A percentile compares a stretch with the other conserved stretches of the same genome.
These are phyloP conservation scores for Griposia aprilina DNA, from an alignment of 2,888 invertebrate species.

Conservation along the genomic window DNA sequence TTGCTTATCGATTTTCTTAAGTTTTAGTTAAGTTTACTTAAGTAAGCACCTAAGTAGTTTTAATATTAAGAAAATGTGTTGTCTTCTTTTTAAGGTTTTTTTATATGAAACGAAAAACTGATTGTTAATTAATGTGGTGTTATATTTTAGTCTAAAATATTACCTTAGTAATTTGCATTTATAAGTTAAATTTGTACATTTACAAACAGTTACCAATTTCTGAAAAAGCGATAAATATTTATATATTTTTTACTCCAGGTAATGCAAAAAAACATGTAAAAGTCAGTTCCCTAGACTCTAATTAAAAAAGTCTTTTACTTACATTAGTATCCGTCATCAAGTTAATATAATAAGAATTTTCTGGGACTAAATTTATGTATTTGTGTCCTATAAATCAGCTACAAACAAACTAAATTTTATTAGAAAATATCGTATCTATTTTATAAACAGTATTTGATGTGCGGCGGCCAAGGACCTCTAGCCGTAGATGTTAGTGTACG, in stretches of 20 bases:
- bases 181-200: neutral
- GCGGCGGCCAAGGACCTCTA: constrained; percentile 22
- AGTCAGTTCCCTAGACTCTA: neutral
- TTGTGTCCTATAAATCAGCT: neutral
- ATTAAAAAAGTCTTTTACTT: neutral
- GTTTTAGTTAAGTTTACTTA: neutral
- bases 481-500: constrained; percentile 54
- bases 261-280: neutral
- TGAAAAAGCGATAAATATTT: neutral
- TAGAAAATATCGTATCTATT: constrained; percentile 3
- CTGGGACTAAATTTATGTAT: no score
- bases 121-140: neutral
- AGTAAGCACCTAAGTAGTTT: neutral
- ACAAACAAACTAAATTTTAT: neutral
- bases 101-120: neutral
- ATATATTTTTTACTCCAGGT: neutral
- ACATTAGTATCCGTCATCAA: neutral
- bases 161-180: neutral
- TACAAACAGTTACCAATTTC: neutral
- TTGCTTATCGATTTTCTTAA: constrained; percentile 26
- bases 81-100: neutral
- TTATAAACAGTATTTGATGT: constrained; percentile 34
- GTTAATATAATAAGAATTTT: neutral
- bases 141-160: neutral
- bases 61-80: neutral